Conservation (phyloP, 2,113 vertebrate species). For the Anser brachyrhynchus region DNA sequence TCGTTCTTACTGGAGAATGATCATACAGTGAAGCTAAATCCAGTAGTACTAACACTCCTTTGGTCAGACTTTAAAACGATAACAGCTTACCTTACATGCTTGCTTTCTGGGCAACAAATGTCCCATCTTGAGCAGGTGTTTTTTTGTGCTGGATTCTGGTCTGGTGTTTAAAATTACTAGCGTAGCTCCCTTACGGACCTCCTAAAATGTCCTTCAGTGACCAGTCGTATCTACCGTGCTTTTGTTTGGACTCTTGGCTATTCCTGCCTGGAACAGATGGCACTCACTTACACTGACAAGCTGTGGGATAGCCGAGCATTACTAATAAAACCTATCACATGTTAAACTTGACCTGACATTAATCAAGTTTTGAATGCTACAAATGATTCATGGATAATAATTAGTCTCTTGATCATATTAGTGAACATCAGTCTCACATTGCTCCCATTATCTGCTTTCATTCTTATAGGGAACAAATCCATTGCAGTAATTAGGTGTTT, state of each 20-base stretch:
- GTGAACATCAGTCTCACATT: conserved; percentile 57
- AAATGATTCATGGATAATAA: conserved; percentile 75
- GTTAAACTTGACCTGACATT: conserved; percentile 77
- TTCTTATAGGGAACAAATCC: conserved; percentile 53
- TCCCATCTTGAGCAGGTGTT: background rate
- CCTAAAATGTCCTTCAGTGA: background rate
- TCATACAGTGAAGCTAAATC: background rate
- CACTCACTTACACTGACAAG: conserved; percentile 55
- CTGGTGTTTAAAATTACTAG: background rate
- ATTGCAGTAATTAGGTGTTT: conserved; percentile 59
- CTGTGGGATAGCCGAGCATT: conserved; percentile 70
- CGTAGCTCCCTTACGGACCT: background rate
- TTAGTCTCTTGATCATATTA: conserved; percentile 73
- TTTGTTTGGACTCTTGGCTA: conserved; percentile 68
- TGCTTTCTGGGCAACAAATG: background rate
- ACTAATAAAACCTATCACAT: conserved; percentile 74
- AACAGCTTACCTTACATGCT: background rate
- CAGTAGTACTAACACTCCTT: background rate
- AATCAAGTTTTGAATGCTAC: conserved; percentile 75
- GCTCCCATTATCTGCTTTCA: conserved; percentile 53
- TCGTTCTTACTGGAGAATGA: background rate
- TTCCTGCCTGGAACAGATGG: conserved; percentile 71
- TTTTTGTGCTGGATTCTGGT: background rate
- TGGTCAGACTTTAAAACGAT: background rate
- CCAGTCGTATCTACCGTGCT: conserved; percentile 29